Evolutionary conservation across 2,888 invertebrate species (phyloP), one percentile per base, ranked within the genome.

Genomic region (Pharmacophagus antenor): DNA sequence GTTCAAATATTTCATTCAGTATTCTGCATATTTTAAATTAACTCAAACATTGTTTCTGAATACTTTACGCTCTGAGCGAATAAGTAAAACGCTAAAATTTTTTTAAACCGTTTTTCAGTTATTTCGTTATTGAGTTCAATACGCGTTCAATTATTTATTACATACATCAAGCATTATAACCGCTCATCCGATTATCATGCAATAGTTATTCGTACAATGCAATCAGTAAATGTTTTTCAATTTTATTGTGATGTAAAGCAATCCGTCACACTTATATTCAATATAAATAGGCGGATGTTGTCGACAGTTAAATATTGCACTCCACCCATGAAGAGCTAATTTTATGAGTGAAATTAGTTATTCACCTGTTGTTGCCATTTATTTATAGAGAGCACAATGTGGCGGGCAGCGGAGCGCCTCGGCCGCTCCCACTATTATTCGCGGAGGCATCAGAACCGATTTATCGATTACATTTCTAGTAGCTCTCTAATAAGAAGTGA

Each of bases 331-430:
- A 76, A 82, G 77, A 83, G 84, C 84, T 89, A 85, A 86, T 86
- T 85, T 88, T 88, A 88, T 87, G 81, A 87, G 85, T 85, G 84
- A 89, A 90, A 90, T 89, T 88, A 89, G 86, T 88, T 84, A 87
- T 88, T 89, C 88, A 90, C 89, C 89, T 90, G 89, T 87, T 88
- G 87, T 87, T 88, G 88, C 82, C 85, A 88, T 90, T 90, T 89
- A 88, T 88, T 72, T 84, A 85, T 82, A 83, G 79, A 70, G 77
- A 77, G 72, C 74, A 89, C 89, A 90, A 90, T 86, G 82, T 72
- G 76, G 66, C 54, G 77, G 77, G 77, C 83, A 82, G 76, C 75
- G 79, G 68, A 81, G 82, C 75, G 72, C 53, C 75, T 65, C 82
- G 73, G 80, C 82, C 85, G 80, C 83, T 72, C 88, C 87, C 79